Evolutionary conservation across 2,888 invertebrate species (phyloP), one percentile per base, ranked within the genome.

Genomic region (Tachina grossa): DNA sequence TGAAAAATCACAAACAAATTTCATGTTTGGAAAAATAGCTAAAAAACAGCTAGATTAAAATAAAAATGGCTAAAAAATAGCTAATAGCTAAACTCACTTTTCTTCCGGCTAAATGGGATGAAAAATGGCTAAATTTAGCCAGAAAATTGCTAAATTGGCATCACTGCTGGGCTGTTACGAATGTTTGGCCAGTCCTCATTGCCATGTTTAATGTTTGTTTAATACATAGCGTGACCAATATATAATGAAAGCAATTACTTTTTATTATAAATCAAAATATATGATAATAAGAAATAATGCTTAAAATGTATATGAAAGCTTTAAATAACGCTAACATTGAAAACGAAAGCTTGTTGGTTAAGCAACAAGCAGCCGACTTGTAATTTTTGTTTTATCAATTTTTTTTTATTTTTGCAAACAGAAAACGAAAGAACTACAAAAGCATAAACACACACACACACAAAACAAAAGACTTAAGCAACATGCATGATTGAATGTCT

Each of bases 391-490:
- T 13, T 57, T 3, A 13, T 22, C 1, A 31, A 43, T 75, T 65
- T 65, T 63, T 76, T 47, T 51, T 61, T 31, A 9, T 55, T 69
- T 45, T 75, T 47, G 75, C 81, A 63, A 75, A 39, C 45, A 22
- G 31, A 68, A 66, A 19, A 31, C 53, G 8, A 31, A 43, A 59
- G 68, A 45, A 14, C 14, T 13, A 55, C 14, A 45, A 53, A 72
- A n/a, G 22, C 11, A 16, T 16, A 65, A 3, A 43, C 2, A 11
- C 9, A 41, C 22, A 69, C 5, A 41, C 2, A 43, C 3, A 11
- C 1, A 59, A 82, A 75, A 77, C 79, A 77, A 85, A 83, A 85
- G 83, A 83, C 80, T 85, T 83, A 83, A 80, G 85, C 71, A 76
- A 83, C 85, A 83, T 66, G 71, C 83, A 75, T 69, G 75, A 78